These are phyloP conservation scores for Scaeva pyrastri DNA, from an alignment of 2,888 invertebrate species.

Conservation along the genomic window DNA sequence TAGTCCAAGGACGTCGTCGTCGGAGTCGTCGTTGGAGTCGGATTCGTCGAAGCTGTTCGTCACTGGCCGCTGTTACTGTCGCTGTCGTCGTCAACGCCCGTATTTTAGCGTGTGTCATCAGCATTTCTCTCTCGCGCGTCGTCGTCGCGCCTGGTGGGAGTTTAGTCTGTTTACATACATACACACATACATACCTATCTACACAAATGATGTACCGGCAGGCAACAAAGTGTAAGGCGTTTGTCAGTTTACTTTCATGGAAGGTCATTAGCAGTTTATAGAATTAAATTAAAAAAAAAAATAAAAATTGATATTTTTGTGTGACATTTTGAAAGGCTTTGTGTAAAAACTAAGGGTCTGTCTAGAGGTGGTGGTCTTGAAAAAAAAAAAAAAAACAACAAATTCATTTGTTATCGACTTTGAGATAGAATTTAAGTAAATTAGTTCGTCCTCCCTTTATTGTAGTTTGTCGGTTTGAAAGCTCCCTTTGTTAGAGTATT, in stretches of 20 bases:
- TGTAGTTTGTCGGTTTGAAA: too few species aligned
- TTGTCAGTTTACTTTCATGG: conserved; percentile 32
- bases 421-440: background rate
- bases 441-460: background rate
- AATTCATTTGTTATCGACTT: background rate
- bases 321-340: conserved; percentile 24
- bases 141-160: conserved; percentile 27
- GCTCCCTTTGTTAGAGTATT: too few species aligned
- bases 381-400: too few species aligned
- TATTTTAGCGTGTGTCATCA: conserved; percentile 69
- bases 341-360: conserved; percentile 17
- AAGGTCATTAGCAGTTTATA: conserved; percentile 30
- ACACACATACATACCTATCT: background rate
- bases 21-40: conserved; percentile 6
- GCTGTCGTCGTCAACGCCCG: conserved; percentile 35
- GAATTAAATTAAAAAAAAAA: conserved; percentile 10
- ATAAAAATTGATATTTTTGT: conserved; percentile 2
- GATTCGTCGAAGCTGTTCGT: background rate
- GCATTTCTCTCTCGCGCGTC: conserved; percentile 38
- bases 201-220: background rate
- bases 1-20: conserved; percentile 64
- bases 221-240: conserved; percentile 8
- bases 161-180: conserved; percentile 35
- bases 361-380: background rate
- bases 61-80: too few species aligned